These are phyloP conservation scores for Drosophila leontia DNA, from an alignment of 1,140 invertebrate genomes.

Conservation along the genomic window DNA sequence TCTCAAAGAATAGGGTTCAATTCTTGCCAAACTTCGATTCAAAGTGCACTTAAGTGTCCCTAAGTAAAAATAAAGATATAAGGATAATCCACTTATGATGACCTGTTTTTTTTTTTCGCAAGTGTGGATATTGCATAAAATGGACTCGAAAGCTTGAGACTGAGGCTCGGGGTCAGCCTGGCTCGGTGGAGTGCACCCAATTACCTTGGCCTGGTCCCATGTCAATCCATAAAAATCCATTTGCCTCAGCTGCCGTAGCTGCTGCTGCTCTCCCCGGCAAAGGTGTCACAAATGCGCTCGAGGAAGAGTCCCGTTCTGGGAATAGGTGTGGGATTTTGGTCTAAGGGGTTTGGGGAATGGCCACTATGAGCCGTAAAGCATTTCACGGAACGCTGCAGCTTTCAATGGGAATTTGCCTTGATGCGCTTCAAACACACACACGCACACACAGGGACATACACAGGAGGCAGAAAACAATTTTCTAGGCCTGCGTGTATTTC, in stretches of 20 bases:
- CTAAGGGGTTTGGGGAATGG: slow-evolving; percentile 2
- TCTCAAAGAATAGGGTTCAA: not conserved
- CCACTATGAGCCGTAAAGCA: slow-evolving; percentile 68
- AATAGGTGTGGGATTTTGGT: slow-evolving; percentile 2
- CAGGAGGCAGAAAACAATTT: slow-evolving; percentile 69
- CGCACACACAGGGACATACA: not conserved
- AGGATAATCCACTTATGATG: slow-evolving; percentile 5
- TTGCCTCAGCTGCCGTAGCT: slow-evolving; percentile 50
- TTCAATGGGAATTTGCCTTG: slow-evolving; percentile 81
- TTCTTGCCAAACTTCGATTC: no score
- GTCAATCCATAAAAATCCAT: slow-evolving; percentile 83
- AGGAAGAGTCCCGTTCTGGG: slow-evolving; percentile 43
- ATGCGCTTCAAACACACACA: slow-evolving; percentile 32
- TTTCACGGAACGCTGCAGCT: slow-evolving; percentile 82
- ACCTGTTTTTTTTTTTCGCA: not conserved
- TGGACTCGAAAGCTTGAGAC: slow-evolving; percentile 9
- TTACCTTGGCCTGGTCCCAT: slow-evolving; percentile 67
- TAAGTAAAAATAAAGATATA: slow-evolving; percentile 1
- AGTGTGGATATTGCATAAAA: slow-evolving; percentile 43
- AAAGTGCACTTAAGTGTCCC: not conserved
- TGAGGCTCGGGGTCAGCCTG: slow-evolving; percentile 7
- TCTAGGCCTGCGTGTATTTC: slow-evolving; percentile 57
- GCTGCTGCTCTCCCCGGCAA: slow-evolving; percentile 21
- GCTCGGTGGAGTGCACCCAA: slow-evolving; percentile 70
- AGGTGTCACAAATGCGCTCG: slow-evolving; percentile 81